Evolutionary conservation across 2,888 invertebrate genomes (phyloP).

Genomic region (Drosophila multiciliata): DNA sequence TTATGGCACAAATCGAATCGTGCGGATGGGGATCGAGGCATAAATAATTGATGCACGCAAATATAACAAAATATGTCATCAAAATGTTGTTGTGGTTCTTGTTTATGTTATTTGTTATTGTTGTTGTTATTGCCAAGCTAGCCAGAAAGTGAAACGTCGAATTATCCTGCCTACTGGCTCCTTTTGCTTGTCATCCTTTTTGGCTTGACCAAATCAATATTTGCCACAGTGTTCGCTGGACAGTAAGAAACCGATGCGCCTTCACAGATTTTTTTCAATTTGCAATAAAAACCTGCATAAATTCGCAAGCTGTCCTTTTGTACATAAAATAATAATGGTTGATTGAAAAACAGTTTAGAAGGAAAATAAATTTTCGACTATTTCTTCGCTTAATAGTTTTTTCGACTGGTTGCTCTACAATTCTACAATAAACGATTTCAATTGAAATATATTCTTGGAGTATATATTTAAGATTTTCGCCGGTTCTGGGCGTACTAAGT

Average conservation of each 20-base stretch:
- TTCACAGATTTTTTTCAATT: not conserved
- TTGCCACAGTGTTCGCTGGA: constrained; percentile 10
- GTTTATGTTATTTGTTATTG: constrained; percentile 24
- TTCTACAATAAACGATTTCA: not conserved
- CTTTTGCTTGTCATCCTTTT: not conserved
- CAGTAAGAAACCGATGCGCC: not conserved
- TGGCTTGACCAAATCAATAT: constrained; percentile 35
- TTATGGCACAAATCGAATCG: constrained; percentile 72
- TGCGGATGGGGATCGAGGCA: constrained; percentile 30
- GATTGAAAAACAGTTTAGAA: not conserved
- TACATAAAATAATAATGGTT: not conserved
- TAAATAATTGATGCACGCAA: constrained; percentile 76
- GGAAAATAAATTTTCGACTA: not conserved
- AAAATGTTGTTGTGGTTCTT: constrained; percentile 38
- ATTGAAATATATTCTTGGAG: not conserved
- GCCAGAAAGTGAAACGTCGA: constrained; percentile 22
- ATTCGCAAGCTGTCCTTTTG: not conserved
- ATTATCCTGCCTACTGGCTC: constrained; percentile 9
- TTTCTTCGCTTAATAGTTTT: not conserved
- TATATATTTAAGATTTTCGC: not conserved
- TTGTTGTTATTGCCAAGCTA: constrained; percentile 29
- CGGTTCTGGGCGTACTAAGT: not conserved
- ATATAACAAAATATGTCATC: constrained; percentile 72
- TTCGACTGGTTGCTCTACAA: not conserved
- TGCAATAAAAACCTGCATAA: not conserved